Conservation (phyloP, 2,113 vertebrate species). For the Hippocampus barbouri region DNA sequence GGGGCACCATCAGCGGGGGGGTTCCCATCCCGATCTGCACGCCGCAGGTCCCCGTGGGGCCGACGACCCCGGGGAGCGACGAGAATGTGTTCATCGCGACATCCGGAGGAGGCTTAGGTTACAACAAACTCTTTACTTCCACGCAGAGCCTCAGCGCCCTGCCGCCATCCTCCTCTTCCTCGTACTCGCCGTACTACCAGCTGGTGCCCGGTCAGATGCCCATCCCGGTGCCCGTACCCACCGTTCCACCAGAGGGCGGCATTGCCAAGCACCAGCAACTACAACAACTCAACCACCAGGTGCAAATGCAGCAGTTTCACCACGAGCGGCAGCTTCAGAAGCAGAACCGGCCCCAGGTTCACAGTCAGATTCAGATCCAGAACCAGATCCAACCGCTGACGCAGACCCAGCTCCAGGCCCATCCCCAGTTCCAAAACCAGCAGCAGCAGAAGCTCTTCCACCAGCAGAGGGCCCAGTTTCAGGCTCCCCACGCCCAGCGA, state of each 20-base stretch:
- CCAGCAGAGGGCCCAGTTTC: conserved; percentile 72
- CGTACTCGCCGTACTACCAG: conserved; percentile 69
- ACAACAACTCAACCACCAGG: conserved; percentile 28
- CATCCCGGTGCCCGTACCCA: conserved; percentile 51
- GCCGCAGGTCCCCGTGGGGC: conserved; percentile 69
- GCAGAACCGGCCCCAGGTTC: not conserved
- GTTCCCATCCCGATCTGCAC: conserved; percentile 78
- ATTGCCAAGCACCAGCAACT: conserved; percentile 38
- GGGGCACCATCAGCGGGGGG: conserved; percentile 77
- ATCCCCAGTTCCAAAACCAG: conserved; percentile 17
- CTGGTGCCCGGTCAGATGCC: conserved; percentile 73
- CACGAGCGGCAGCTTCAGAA: conserved; percentile 16
- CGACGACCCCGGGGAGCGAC: conserved; percentile 31
- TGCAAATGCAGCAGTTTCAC: conserved; percentile 11
- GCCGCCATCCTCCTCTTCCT: conserved; percentile 38
- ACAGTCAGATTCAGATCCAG: conserved; percentile 11
- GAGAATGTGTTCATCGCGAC: conserved; percentile 45
- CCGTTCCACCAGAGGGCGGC: conserved; percentile 35
- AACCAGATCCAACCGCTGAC: not conserved
- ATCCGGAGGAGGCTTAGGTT: conserved; percentile 44
- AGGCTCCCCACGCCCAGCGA: conserved; percentile 51
- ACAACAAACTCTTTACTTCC: conserved; percentile 68
- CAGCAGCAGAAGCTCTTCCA: conserved; percentile 46
- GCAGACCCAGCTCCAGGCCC: not conserved
- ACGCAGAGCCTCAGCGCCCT: conserved; percentile 74